Percentiles rank a stretch among this genome's conserved stretches.
phyloP scores from a whole-genome alignment of 2,113 vertebrate species.

The Furnarius figulus region DNA sequence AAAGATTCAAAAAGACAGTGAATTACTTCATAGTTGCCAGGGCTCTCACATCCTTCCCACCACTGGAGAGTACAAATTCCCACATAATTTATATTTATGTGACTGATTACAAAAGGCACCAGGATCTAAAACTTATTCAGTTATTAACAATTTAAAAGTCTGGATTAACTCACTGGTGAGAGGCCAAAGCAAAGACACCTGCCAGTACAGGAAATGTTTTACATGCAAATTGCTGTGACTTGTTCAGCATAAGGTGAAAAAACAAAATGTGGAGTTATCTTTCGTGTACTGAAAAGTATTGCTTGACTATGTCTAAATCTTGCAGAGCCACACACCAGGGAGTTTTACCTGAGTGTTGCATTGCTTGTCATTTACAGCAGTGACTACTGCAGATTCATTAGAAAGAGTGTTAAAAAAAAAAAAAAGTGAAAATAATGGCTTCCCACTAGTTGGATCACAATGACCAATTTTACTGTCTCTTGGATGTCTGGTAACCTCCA shows the following conservation, averaged over 20 bases:
- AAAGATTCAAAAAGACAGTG: neutral
- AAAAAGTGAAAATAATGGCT: neutral
- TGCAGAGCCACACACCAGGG: neutral
- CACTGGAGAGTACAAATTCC: neutral
- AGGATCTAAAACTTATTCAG: neutral
- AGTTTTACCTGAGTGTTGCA: neutral
- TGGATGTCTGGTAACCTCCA: neutral
- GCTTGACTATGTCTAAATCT: neutral
- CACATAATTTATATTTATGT: neutral
- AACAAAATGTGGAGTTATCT: neutral
- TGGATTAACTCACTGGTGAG: neutral
- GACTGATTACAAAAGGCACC: neutral
- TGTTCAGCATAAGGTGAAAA: neutral
- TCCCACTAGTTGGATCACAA: neutral
- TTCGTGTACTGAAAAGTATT: neutral
- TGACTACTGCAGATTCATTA: neutral
- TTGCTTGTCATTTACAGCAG: neutral
- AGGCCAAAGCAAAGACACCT: neutral
- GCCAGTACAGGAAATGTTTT: neutral
- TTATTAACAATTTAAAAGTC: neutral
- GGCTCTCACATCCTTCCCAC: neutral
- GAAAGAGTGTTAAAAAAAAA: neutral
- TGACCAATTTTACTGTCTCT: neutral
- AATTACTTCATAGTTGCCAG: neutral
- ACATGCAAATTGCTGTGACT: neutral